Evolutionary conservation across 2,113 vertebrate species (phyloP), one percentile per base, ranked within the genome.

Genomic region (Calonectris borealis): DNA sequence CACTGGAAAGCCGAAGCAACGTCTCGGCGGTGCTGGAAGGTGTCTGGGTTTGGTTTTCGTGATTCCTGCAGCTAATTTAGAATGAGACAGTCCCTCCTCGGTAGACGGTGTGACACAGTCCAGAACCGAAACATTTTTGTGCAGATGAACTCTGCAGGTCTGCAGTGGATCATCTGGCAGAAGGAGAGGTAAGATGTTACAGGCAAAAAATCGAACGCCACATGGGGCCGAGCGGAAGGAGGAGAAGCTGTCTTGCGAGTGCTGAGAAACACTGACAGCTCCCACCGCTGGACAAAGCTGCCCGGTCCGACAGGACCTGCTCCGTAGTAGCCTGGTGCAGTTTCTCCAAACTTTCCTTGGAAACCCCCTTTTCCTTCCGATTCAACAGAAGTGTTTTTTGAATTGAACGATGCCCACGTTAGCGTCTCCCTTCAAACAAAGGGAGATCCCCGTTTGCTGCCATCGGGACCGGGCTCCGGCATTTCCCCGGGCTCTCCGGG

Each of bases 51-150:
- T 89, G 91, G 49, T 85, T 92, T 93, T 48, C 0, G 2, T 55
- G 70, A 79, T 84, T 86, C 57, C 92, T 78, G 68, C 19, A 76
- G 86, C 65, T 95, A 40, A 13, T 94, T 96, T 84, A 65, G 90
- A 40, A 24, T 0, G 29, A 95, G 88, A 68, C n/a, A 44, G 86
- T 88, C 60, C 61, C 52, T 94, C 73, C 64, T 80, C 3, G 3
- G 83, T 57, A 68, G 65, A 25, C 0, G 2, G 49, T 22, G 81
- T 92, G 83, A 95, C 86, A 61, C 34, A 89, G 71, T 83, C 70
- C 93, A 91, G 95, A 51, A 65, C 40, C 0, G 18, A 78, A 51
- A 22, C 19, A 16, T 40, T 66, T 93, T 12, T 42, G 55, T 0
- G 4, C 77, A 61, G 91, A 91, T 86, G 88, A 88, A 58, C 48